These are phyloP conservation scores for Drosophila parabipectinata DNA, from an alignment of 1,140 invertebrate genomes.

Conservation along the genomic window DNA sequence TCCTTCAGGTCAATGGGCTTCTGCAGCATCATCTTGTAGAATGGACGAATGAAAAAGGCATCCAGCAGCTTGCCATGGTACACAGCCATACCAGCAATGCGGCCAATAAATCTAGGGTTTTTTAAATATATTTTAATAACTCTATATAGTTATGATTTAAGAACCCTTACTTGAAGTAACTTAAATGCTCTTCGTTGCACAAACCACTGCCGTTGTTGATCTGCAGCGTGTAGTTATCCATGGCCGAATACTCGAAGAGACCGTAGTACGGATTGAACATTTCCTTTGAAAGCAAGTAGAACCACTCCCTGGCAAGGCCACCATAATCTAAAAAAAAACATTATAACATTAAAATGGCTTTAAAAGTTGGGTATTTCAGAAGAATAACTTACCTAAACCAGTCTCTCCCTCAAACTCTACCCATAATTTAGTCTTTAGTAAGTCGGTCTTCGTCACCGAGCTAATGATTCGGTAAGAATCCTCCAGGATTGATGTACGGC, in stretches of 20 bases:
- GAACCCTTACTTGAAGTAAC: constrained; percentile 93
- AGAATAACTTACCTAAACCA: constrained; percentile 85
- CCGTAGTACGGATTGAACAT: constrained; percentile 99
- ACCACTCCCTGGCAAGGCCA: constrained; percentile 98
- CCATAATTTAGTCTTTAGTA: constrained; percentile 98
- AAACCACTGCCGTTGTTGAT: constrained; percentile 98
- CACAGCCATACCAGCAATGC: constrained; percentile 99
- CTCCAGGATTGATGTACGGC: constrained; percentile 95
- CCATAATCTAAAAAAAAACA: constrained; percentile 91
- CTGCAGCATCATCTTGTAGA: constrained; percentile 99
- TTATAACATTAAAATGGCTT: too few species aligned
- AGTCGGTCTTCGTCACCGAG: constrained; percentile 92
- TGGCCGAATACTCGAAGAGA: constrained; percentile 99
- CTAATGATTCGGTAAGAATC: constrained; percentile 97
- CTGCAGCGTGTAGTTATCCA: constrained; percentile 99
- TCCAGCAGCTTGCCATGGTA: constrained; percentile 97
- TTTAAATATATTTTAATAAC: background rate
- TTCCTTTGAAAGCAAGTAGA: constrained; percentile 98
- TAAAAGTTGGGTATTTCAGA: too few species aligned
- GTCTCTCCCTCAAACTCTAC: constrained; percentile 99
- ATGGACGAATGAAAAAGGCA: constrained; percentile 99
- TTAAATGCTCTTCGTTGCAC: constrained; percentile 98
- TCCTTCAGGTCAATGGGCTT: constrained; percentile 97
- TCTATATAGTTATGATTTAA: background rate
- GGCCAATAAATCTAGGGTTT: constrained; percentile 92